These are phyloP conservation scores for Chrysodeixis includens DNA, from an alignment of 2,888 invertebrate species.

Conservation along the genomic window DNA sequence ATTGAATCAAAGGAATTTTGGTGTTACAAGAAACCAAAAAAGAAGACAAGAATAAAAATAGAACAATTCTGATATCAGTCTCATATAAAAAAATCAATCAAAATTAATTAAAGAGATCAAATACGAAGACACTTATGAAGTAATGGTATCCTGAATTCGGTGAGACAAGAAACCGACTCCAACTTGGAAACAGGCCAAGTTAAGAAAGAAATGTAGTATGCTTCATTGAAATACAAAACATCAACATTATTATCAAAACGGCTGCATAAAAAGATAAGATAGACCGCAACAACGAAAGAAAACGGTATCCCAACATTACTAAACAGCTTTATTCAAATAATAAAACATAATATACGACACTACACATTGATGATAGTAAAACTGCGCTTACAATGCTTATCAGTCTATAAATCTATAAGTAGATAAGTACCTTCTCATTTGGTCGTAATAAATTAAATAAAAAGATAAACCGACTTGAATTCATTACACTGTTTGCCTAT, in stretches of 20 bases:
- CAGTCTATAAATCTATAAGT: conserved; percentile 21
- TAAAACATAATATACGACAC: neutral
- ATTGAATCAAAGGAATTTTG: no score
- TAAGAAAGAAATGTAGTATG: no score
- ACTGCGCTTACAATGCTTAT: conserved; percentile 19
- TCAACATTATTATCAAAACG: conserved; percentile 19
- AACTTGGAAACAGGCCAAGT: no score
- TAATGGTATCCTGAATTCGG: no score
- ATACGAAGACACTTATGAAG: no score
- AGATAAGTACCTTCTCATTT: conserved; percentile 30
- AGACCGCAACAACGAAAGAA: neutral
- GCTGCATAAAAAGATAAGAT: neutral
- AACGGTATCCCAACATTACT: neutral
- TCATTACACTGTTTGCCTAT: conserved; percentile 9
- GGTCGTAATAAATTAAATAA: conserved; percentile 26
- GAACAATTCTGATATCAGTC: no score
- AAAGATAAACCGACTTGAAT: conserved; percentile 15
- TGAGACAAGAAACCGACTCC: no score
- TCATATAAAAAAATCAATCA: no score
- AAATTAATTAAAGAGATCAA: no score
- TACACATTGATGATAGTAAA: conserved; percentile 13
- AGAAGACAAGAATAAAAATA: no score
- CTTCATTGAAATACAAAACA: no score
- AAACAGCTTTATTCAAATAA: neutral
- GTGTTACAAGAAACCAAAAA: no score